A percentile compares a stretch with the other conserved stretches of the same genome.
Conservation (phyloP, 2,113 vertebrate genomes). For the Atlantisia rogersi region DNA sequence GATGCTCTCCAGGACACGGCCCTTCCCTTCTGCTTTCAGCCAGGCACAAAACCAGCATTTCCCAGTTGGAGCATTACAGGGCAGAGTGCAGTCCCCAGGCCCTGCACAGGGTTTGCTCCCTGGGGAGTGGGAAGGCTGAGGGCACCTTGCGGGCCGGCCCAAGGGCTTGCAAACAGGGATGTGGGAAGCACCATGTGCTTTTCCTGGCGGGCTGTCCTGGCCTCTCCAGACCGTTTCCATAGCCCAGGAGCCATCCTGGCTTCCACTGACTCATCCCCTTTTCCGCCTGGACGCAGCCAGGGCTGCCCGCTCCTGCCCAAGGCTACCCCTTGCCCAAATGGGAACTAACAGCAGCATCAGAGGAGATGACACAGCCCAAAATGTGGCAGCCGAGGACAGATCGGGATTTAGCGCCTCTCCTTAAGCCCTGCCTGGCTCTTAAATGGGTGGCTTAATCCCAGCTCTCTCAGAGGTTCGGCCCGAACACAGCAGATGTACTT, state of each 20-base stretch:
- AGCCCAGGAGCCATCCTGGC: background rate
- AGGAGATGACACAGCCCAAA: background rate
- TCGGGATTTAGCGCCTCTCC: background rate
- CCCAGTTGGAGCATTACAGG: background rate
- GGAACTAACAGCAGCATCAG: background rate
- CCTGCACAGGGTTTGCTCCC: background rate
- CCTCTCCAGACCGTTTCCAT: background rate
- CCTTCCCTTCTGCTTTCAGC: background rate
- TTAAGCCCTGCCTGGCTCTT: background rate
- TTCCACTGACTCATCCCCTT: constrained; percentile 2
- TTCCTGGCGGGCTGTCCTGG: background rate
- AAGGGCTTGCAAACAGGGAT: background rate
- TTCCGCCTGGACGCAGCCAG: background rate
- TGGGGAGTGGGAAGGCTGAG: background rate
- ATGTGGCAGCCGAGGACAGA: background rate
- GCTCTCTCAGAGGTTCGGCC: background rate
- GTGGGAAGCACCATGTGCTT: background rate
- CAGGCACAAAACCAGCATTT: background rate
- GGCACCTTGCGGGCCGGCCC: background rate
- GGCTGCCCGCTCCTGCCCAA: background rate
- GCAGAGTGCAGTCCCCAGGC: background rate
- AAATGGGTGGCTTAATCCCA: background rate
- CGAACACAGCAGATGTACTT: background rate
- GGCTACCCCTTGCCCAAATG: background rate
- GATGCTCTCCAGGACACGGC: fast-evolving